A percentile compares a stretch with the other conserved stretches of the same genome.
phyloP scores from a whole-genome alignment of 2,888 invertebrate species.

The Caenorhabditis afra region DNA sequence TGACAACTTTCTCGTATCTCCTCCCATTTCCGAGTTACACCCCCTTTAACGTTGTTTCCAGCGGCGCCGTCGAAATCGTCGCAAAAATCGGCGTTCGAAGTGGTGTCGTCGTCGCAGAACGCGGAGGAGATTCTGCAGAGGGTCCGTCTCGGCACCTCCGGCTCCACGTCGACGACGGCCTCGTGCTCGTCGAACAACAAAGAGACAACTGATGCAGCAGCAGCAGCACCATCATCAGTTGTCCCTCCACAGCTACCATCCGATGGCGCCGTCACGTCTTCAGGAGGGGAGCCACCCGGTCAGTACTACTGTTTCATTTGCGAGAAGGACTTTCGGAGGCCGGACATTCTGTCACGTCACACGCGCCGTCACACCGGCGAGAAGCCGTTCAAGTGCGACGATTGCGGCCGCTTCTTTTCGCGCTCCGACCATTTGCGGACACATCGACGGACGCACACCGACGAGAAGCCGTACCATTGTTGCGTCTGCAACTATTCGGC shows the following conservation, averaged over 20 bases:
- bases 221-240: background rate
- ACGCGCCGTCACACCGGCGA: conserved; percentile 79
- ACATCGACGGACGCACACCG: conserved; percentile 75
- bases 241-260: too few species aligned
- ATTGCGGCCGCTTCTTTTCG: conserved; percentile 76
- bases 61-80: conserved; percentile 31
- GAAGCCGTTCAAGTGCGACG: conserved; percentile 78
- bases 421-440: conserved; percentile 77
- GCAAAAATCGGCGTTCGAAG: conserved; percentile 56
- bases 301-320: conserved; percentile 68
- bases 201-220: conserved; percentile 1
- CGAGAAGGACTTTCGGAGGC: conserved; percentile 78
- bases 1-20: too few species aligned
- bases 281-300: too few species aligned
- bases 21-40: too few species aligned
- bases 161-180: conserved; percentile 32
- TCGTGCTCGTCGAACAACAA: conserved; percentile 36
- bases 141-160: conserved; percentile 56
- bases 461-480: conserved; percentile 79
- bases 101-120: conserved; percentile 41
- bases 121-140: conserved; percentile 55
- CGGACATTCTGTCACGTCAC: conserved; percentile 78
- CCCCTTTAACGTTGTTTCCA: too few species aligned
- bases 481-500: conserved; percentile 76
- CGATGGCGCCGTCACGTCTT: too few species aligned